Percentiles rank a stretch among this genome's conserved stretches.
Conservation (phyloP, 2,888 invertebrate species). For the Lithosia quadra region DNA sequence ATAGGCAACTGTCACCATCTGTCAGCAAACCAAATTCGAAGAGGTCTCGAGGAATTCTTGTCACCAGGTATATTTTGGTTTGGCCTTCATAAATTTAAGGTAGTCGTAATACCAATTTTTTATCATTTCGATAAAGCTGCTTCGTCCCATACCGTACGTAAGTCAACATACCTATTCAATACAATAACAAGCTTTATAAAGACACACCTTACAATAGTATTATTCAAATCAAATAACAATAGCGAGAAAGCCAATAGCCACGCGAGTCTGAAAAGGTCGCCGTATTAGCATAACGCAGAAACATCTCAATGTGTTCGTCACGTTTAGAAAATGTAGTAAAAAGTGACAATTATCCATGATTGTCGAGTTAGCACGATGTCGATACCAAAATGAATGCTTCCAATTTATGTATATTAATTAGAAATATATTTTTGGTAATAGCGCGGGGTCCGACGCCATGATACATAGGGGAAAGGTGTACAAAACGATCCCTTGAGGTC, state of each 20-base stretch:
- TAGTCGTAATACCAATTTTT: too few relatives aligned
- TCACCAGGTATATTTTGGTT: too few relatives aligned
- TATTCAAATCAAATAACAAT: background rate
- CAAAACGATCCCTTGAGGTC: too few relatives aligned
- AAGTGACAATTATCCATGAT: conserved; percentile 45
- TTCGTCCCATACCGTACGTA: too few relatives aligned
- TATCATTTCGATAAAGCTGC: too few relatives aligned
- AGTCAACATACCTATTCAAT: too few relatives aligned
- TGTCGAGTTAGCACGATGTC: conserved; percentile 45
- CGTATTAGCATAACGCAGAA: background rate
- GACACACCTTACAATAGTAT: background rate
- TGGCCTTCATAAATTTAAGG: too few relatives aligned
- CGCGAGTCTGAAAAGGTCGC: background rate
- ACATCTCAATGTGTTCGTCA: background rate
- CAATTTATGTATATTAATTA: conserved; percentile 44
- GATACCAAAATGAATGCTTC: conserved; percentile 26
- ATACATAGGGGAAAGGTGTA: too few relatives aligned
- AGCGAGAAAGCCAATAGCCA: background rate
- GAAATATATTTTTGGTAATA: conserved; percentile 7
- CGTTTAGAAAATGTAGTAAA: conserved; percentile 1
- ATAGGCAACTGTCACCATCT: too few relatives aligned
- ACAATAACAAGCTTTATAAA: too few relatives aligned
- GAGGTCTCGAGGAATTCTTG: too few relatives aligned
- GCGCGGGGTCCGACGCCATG: conserved; percentile 11
- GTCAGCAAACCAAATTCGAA: too few relatives aligned